Conservation (phyloP, 2,888 invertebrate genomes). For the Caenorhabditis wallacei region DNA sequence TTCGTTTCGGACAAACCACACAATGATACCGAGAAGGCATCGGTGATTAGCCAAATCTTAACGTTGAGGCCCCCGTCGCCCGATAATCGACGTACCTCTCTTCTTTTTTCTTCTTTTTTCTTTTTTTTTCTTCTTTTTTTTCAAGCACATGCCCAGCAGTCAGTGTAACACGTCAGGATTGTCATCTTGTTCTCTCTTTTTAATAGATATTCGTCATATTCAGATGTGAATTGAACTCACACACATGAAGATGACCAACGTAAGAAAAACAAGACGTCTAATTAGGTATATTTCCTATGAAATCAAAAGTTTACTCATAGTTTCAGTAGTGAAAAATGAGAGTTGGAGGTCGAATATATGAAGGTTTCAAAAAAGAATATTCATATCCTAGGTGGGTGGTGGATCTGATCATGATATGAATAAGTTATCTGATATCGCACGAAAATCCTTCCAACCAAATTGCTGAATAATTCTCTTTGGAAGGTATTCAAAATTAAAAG, state of each 20-base stretch:
- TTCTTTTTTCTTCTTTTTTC: background rate
- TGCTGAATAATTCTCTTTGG: too few species aligned
- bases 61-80: conserved; percentile 42
- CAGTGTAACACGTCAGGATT: conserved; percentile 58
- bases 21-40: conserved; percentile 57
- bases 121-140: conserved; percentile 25
- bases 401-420: too few species aligned
- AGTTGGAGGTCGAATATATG: too few species aligned
- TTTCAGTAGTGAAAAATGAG: too few species aligned
- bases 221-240: conserved; percentile 14
- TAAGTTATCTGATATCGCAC: too few species aligned
- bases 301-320: background rate
- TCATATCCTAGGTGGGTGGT: too few species aligned
- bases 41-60: conserved; percentile 52
- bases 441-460: too few species aligned
- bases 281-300: background rate
- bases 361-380: too few species aligned
- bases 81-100: conserved; percentile 48
- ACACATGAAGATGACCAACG: background rate
- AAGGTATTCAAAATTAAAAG: too few species aligned
- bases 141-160: conserved; percentile 32
- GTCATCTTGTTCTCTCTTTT: conserved; percentile 58
- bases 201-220: conserved; percentile 59
- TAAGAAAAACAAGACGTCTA: conserved; percentile 12
- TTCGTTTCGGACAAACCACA: conserved; percentile 52